Base-by-base conservation (phyloP, 2,888 invertebrate species). In the Labia minor region DNA sequence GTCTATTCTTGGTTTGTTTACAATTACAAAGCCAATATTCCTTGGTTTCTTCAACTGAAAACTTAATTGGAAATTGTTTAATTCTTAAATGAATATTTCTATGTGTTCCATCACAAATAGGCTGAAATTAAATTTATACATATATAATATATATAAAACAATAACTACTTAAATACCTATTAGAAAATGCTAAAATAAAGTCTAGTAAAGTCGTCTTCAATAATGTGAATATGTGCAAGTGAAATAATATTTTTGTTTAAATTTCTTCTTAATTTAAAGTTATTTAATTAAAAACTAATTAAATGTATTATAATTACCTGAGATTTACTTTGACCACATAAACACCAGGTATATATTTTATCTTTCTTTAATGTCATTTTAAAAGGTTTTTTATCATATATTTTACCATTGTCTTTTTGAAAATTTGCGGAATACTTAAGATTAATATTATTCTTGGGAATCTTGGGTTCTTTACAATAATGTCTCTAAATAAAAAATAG, bases 1-100 rank as follows among this genome's bases (percentile, higher is more conserved):
- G 99, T 71, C 93, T 82, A 72, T 92, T 90, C 64, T 84, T 84
- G 0, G 96, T 95, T 75, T 96, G 96, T 78, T 99, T 99, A 76
- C 99, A 99, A 76, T 94, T 94, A 77, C 99, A 99, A n/a, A 99
- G 80, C 91, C 94, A 95, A 76, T 95, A 96, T 18, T 93, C 91
- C 73, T 92, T 92, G 0, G 89, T 88, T 79, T 95, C 89, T 65
- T 86, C 85, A 1, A 97, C 95, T 71, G 82, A 81, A 75, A 97
- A 96, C 68, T 83, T 80, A 2, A 96, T 80, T 0, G 98, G 98
- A 71, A 86, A 87, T 63, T 86, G 81, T 68, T 83, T 85, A 37
- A 93, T 86, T 79, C 89, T 89, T 1, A 90, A 80, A 72, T 83
- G 86, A 19, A 85, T 79, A 76, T 85, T 86, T 76, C 82, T 92